Evolutionary conservation across 1,140 invertebrate genomes (phyloP), one percentile per base, ranked within the genome.

Genomic region (Apis cerana): DNA sequence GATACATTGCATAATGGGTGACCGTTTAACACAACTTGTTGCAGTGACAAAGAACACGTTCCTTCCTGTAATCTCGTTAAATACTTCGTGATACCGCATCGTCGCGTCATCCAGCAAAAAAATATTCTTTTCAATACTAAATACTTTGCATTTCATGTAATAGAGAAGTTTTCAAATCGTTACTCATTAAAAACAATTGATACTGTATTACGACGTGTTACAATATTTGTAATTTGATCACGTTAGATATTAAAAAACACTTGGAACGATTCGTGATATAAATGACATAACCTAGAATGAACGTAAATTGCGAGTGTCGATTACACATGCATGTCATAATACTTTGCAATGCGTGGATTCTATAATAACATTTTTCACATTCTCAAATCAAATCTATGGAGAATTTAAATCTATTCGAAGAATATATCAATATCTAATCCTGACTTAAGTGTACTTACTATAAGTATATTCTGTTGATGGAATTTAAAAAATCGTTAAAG

Each of bases 1-100:
- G 27, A 59, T 69, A 43, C 27, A 15, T 82, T 78, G 67, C 80
- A 56, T 70, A 82, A 82, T 64, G 27, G 19, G n/a, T 12, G 61
- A 17, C n/a, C 50, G n/a, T 64, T 78, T 70, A 70, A 78, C 75
- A 56, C 48, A 21, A 82, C 80, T 77, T 56, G 75, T 77, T 70
- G 74, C 80, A 1, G 58, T 33, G 65, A 77, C 74, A 77, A 82
- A 70, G 65, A 27, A 62, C 75, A 69, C 65, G 58, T 11, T 82
- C 43, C 64, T 76, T 82, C 74, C 74, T 59, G 64, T 15, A 75
- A 69, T 82, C 72, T 77, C 56, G 74, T 59, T 27, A 59, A 59
- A 68, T 7, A 19, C 54, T 17, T 68, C 15, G 21, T 50, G 12
- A 19, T 62, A 8, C 0, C 33, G 9, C n/a, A 17, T 52, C 50